phyloP scores from a whole-genome alignment of 2,797 vertebrate species.

The Choloepus didactylus region DNA sequence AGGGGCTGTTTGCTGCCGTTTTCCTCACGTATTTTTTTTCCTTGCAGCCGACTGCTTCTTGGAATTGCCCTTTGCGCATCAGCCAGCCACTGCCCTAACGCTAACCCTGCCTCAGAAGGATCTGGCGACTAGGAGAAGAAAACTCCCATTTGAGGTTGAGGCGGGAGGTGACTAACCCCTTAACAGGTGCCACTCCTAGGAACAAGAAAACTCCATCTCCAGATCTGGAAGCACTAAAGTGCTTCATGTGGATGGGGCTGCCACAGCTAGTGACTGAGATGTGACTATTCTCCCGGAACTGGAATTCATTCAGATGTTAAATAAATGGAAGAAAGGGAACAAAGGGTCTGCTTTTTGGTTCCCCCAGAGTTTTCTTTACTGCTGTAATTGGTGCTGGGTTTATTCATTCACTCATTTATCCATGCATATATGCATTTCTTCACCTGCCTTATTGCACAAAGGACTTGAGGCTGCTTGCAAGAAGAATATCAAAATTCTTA shows the following conservation, averaged over 20 bases:
- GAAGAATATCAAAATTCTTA: not conserved
- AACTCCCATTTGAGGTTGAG: not conserved
- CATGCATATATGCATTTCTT: not conserved
- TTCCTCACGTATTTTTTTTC: no score
- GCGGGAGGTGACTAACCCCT: not conserved
- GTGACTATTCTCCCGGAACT: not conserved
- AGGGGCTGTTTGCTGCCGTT: no score
- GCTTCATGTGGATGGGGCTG: accelerated
- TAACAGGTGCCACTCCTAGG: not conserved
- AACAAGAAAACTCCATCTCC: not conserved
- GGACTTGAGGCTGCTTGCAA: not conserved
- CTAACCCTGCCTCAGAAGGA: no score
- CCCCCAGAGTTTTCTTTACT: not conserved
- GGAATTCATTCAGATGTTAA: not conserved
- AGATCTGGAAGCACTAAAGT: not conserved
- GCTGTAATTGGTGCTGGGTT: not conserved
- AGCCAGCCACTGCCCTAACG: no score
- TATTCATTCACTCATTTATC: not conserved
- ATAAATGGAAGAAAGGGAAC: not conserved
- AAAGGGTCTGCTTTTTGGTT: no score
- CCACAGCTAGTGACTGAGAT: not conserved
- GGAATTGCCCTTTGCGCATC: no score
- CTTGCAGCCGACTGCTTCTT: no score
- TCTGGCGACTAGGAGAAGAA: not conserved
- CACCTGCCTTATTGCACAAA: not conserved